A percentile compares a stretch with the other conserved stretches of the same genome.
phyloP scores from a whole-genome alignment of 2,113 vertebrate species.

The Seriola rivoliana region DNA sequence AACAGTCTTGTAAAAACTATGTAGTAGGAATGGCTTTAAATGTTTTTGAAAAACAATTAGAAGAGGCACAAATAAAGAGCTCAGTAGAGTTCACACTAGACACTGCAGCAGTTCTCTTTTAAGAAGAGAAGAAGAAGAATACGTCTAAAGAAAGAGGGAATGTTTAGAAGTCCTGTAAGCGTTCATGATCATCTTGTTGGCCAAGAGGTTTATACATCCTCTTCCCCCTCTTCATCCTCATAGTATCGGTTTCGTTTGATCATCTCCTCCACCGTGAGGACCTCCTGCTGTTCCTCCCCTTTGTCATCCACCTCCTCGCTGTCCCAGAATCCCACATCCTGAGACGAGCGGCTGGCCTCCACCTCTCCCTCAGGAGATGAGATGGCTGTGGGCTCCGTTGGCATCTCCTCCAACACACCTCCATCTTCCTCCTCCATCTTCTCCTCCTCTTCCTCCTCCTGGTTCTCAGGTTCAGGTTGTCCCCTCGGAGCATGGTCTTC shows the following conservation, averaged over 20 bases:
- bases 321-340: constrained; percentile 92
- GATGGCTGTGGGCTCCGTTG: constrained; percentile 55
- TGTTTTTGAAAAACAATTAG: neutral
- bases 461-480: constrained; percentile 41
- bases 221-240: constrained; percentile 85
- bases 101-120: constrained; percentile 17
- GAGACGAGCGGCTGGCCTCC: constrained; percentile 83
- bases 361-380: constrained; percentile 75
- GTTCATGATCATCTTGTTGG: neutral
- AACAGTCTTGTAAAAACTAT: constrained; percentile 19
- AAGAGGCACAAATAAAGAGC: constrained; percentile 61
- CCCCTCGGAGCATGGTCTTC: neutral
- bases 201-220: constrained; percentile 39
- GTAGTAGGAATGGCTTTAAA: constrained; percentile 33
- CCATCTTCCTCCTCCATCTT: constrained; percentile 58
- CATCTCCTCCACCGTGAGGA: constrained; percentile 91
- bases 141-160: neutral
- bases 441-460: constrained; percentile 39
- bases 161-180: neutral
- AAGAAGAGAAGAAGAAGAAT: constrained; percentile 26
- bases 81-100: constrained; percentile 32
- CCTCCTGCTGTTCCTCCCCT: constrained; percentile 70
- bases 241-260: constrained; percentile 97
- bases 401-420: constrained; percentile 48
- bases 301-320: constrained; percentile 81